Conservation (phyloP, 2,888 invertebrate species). For the Gymnoscelis rufifasciata region DNA sequence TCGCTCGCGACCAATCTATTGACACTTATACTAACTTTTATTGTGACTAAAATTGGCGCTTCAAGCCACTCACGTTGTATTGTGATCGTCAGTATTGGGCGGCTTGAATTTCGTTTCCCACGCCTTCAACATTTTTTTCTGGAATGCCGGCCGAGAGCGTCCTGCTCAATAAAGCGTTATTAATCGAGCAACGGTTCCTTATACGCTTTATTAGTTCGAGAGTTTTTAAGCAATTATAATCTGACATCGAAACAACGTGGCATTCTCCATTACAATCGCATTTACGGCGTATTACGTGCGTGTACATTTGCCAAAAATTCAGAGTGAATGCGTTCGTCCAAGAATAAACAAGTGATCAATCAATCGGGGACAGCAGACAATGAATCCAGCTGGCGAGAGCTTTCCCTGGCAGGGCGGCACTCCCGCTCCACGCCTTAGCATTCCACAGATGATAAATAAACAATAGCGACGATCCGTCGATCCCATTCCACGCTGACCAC, state of each 20-base stretch:
- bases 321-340: constrained; percentile 33
- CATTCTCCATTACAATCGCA: constrained; percentile 16
- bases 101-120: constrained; percentile 9
- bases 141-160: constrained; percentile 2
- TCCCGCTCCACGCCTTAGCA: constrained; percentile 33
- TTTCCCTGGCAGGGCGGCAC: constrained; percentile 40
- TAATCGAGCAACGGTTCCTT: constrained; percentile 4
- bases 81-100: constrained; percentile 2
- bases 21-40: constrained; percentile 5
- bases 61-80: constrained; percentile 2
- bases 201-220: not conserved
- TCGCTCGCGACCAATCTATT: not conserved
- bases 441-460: constrained; percentile 32
- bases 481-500: constrained; percentile 26
- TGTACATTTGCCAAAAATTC: constrained; percentile 38
- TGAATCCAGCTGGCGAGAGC: constrained; percentile 44
- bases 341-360: constrained; percentile 54
- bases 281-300: constrained; percentile 21
- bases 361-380: constrained; percentile 49
- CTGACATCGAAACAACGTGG: not conserved
- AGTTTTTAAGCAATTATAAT: not conserved
- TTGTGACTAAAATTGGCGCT: constrained; percentile 5
- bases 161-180: constrained; percentile 12
- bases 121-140: constrained; percentile 13
- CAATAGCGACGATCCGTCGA: constrained; percentile 24